A percentile compares a stretch with the other conserved stretches of the same genome.
These are phyloP conservation scores for Grus americana DNA, from an alignment of 2,113 vertebrate species.

Conservation along the genomic window DNA sequence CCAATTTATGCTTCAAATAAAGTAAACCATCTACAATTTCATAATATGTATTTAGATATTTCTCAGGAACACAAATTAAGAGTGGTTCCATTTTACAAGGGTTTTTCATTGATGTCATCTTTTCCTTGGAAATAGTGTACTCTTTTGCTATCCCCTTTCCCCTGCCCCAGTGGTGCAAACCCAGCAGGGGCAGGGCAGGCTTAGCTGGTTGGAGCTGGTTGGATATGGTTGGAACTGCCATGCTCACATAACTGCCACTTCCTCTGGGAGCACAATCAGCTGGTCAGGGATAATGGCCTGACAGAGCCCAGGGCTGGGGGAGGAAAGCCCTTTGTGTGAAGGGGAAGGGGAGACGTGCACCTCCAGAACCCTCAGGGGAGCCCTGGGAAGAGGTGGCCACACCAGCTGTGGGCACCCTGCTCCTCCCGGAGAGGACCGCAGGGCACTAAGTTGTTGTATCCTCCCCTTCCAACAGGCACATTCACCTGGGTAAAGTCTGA, in stretches of 20 bases:
- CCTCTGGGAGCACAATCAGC: fast-evolving
- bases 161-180: fast-evolving
- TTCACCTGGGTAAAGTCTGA: not conserved
- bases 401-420: not conserved
- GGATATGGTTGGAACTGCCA: not conserved
- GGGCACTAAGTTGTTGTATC: not conserved
- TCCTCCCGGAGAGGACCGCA: fast-evolving
- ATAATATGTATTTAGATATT: not conserved
- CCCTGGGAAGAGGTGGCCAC: fast-evolving
- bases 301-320: not conserved
- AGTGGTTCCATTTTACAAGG: not conserved
- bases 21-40: not conserved
- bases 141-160: fast-evolving
- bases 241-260: not conserved
- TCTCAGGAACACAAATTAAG: not conserved
- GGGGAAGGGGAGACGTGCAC: not conserved
- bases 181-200: not conserved
- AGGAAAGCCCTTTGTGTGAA: not conserved
- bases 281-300: not conserved
- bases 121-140: not conserved
- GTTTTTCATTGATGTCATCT: fast-evolving
- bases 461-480: not conserved
- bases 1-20: not conserved
- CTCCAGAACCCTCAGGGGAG: fast-evolving
- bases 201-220: not conserved